phyloP scores from a whole-genome alignment of 2,113 vertebrate genomes.

The Rhineura floridana region DNA sequence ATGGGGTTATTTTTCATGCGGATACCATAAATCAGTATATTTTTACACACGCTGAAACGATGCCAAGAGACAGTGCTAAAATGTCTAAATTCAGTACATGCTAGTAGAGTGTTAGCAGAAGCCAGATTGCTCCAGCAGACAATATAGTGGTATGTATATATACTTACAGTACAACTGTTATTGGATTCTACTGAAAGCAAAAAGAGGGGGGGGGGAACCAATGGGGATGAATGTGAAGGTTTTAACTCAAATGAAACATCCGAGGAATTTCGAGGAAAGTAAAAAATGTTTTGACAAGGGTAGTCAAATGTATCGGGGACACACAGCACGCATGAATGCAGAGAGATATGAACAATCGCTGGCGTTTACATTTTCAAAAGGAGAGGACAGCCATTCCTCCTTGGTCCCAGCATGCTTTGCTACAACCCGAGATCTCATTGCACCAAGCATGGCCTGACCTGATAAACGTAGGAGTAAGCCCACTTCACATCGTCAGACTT shows the following conservation, averaged over 20 bases:
- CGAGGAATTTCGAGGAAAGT: not conserved
- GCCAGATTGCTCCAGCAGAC: not conserved
- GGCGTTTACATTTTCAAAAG: not conserved
- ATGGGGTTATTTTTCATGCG: slow-evolving; percentile 4
- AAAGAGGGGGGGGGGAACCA: not conserved
- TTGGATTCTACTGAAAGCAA: not conserved
- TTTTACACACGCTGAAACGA: not conserved
- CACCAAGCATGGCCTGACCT: not conserved
- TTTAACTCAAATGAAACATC: not conserved
- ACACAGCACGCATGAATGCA: not conserved
- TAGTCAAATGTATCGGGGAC: not conserved
- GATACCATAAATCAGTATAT: not conserved
- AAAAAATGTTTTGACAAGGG: not conserved
- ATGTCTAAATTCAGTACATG: not conserved
- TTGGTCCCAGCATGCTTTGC: not conserved
- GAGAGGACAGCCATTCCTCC: not conserved
- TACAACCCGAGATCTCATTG: not conserved
- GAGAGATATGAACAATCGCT: too few relatives aligned
- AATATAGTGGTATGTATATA: not conserved
- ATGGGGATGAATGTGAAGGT: not conserved
- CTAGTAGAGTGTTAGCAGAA: not conserved
- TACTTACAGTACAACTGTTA: too few relatives aligned
- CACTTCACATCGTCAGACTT: too few relatives aligned
- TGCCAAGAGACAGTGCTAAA: not conserved
- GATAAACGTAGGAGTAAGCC: too few relatives aligned